A percentile compares a stretch with the other conserved stretches of the same genome.
Conservation (phyloP, 2,797 vertebrate genomes). For the Rhinophrynus dorsalis region DNA sequence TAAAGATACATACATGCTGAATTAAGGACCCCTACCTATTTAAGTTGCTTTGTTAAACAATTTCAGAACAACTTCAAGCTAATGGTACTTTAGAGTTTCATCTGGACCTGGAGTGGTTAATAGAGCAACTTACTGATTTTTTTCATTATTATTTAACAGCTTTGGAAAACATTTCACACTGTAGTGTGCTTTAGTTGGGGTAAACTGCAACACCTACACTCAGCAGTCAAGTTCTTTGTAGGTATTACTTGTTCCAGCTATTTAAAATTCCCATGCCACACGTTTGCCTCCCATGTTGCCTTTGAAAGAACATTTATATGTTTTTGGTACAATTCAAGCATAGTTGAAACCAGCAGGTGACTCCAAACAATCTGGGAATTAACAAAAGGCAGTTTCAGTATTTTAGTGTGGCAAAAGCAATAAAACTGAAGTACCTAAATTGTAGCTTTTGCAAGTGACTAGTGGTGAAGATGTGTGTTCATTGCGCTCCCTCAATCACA, state of each 20-base stretch:
- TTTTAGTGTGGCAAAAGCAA: conserved; percentile 51
- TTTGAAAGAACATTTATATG: conserved; percentile 80
- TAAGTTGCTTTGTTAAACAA: no score
- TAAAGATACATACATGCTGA: no score
- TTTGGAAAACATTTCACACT: conserved; percentile 69
- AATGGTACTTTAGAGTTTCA: no score
- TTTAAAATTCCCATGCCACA: conserved; percentile 66
- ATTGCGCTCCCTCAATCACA: no score
- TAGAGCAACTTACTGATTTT: no score
- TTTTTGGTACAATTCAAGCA: conserved; percentile 71
- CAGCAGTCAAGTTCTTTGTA: conserved; percentile 61
- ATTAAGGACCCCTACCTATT: no score
- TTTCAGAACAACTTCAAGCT: no score
- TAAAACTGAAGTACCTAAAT: conserved; percentile 37
- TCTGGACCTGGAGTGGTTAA: no score
- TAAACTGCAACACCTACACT: conserved; percentile 64
- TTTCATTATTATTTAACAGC: conserved; percentile 50
- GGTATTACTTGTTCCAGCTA: conserved; percentile 53
- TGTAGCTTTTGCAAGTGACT: background rate
- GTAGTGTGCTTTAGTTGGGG: conserved; percentile 65
- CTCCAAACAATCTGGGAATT: conserved; percentile 75
- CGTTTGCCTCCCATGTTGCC: conserved; percentile 66
- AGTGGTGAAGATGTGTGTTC: no score
- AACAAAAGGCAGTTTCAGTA: conserved; percentile 56
- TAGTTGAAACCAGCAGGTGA: conserved; percentile 68